Evolutionary conservation across 1,140 invertebrate genomes (phyloP), one percentile per base, ranked within the genome.

Genomic region (Trachymyrmex septentrionalis): DNA sequence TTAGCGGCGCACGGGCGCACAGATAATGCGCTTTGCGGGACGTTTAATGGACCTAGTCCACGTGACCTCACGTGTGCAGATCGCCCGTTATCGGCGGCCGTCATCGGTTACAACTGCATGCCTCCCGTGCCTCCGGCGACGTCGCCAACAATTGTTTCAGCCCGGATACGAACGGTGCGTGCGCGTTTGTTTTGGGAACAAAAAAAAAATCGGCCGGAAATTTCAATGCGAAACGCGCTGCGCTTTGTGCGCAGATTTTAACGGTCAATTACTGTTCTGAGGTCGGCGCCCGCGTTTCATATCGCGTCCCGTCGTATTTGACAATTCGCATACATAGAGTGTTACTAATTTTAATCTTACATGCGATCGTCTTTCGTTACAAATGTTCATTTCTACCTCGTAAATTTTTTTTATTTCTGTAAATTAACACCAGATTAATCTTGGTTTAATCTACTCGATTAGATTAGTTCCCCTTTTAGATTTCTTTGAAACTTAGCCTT

Each of bases 31-130:
- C 82, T 66, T 85, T 78, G 59, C 73, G 16, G 44, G 57, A 21
- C 61, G 7, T 85, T 85, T 85, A 85, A 85, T 85, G 48, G 61
- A 85, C 73, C 72, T 30, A 44, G 73, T 85, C 82, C 82, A 85
- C 82, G 82, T 85, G 73, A 85, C 61, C 82, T 85, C 82, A 85
- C 82, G 82, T 78, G 82, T 67, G 73, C 27, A 16, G 61, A 85
- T 85, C 61, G 57, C 27, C 21, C 59, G n/a, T 55, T 76, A 85
- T 85, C 82, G 34, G 48, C 63, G 48, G 34, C 34, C 50, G 73
- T 66, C 72, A 78, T 85, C 75, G 73, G 48, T 77, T 48, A 61
- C 75, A 53, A 84, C 63, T 75, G 55, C 80, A 61, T 63, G 53
- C 34, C 38, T 38, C 55, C 9, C 55, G 5, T 44, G 21, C 69